Evolutionary conservation across 2,113 vertebrate species (phyloP).

Genomic region (Helogale parvula): DNA sequence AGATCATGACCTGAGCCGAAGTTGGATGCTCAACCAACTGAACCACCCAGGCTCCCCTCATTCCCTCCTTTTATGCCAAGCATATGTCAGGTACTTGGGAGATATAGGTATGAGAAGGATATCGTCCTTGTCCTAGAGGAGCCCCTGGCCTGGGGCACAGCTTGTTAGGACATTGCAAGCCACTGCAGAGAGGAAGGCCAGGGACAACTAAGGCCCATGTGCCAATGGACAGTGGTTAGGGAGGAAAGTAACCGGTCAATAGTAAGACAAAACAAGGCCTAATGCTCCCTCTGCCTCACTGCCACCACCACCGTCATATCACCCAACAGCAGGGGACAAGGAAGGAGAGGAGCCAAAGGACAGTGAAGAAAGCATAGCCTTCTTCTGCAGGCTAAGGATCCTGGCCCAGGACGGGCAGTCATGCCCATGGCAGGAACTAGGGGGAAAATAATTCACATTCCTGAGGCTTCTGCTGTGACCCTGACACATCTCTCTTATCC

Average conservation of each 20-base stretch:
- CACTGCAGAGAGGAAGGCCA: background rate
- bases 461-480: slow-evolving; percentile 63
- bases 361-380: background rate
- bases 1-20: no score
- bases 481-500: slow-evolving; percentile 32
- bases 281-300: background rate
- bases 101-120: background rate
- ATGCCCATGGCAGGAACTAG: slow-evolving; percentile 13
- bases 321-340: background rate
- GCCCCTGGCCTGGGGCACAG: background rate
- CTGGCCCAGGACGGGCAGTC: background rate
- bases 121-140: background rate
- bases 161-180: background rate
- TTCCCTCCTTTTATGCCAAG: background rate
- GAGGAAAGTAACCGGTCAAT: background rate
- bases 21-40: no score
- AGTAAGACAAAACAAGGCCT: background rate
- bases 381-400: background rate
- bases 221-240: background rate
- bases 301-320: background rate
- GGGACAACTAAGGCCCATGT: background rate
- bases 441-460: slow-evolving; percentile 39
- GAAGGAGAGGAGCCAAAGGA: background rate
- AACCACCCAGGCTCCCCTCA: no score
- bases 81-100: slow-evolving; percentile 3